Percentiles rank a stretch among this genome's conserved stretches.
Evolutionary conservation across 2,888 invertebrate genomes (phyloP).

Genomic region (Salpingus planirostris): DNA sequence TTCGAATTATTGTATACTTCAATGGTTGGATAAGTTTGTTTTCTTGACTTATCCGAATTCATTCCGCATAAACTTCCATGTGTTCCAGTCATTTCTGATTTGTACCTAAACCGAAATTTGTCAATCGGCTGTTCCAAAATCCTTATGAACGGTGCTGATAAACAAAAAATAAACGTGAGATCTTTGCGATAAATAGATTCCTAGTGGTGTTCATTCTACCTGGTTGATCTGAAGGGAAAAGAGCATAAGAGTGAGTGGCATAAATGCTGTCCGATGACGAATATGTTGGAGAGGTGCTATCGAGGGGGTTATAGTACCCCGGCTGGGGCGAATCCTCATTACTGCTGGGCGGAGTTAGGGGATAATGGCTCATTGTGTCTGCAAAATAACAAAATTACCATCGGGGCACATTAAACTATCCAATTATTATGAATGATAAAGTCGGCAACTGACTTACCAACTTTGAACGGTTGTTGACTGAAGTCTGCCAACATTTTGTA

Average conservation of each 20-base stretch:
- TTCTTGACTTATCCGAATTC: constrained; percentile 48
- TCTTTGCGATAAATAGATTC: too few relatives aligned
- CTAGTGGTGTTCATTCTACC: too few relatives aligned
- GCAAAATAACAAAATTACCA: too few relatives aligned
- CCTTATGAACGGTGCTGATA: constrained; percentile 43
- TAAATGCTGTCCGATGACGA: too few relatives aligned
- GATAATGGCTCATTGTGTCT: constrained; percentile 28
- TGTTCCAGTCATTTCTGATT: constrained; percentile 80
- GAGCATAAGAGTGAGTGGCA: too few relatives aligned
- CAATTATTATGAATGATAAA: constrained; percentile 1
- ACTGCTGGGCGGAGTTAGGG: constrained; percentile 34
- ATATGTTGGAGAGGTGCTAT: background rate
- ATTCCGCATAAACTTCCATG: constrained; percentile 70
- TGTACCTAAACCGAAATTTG: constrained; percentile 75
- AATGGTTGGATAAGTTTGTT: constrained; percentile 67
- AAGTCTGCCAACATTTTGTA: too few relatives aligned
- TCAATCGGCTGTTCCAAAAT: constrained; percentile 69
- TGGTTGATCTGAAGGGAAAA: too few relatives aligned
- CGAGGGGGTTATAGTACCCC: constrained; percentile 22
- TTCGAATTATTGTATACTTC: too few relatives aligned
- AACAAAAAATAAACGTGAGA: too few relatives aligned
- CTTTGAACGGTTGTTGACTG: too few relatives aligned
- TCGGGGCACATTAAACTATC: too few relatives aligned
- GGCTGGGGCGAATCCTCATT: constrained; percentile 32
- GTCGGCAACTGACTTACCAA: background rate